Percentiles rank a stretch among this genome's conserved stretches.
phyloP scores from a whole-genome alignment of 2,113 vertebrate genomes.

The Serinus canaria region DNA sequence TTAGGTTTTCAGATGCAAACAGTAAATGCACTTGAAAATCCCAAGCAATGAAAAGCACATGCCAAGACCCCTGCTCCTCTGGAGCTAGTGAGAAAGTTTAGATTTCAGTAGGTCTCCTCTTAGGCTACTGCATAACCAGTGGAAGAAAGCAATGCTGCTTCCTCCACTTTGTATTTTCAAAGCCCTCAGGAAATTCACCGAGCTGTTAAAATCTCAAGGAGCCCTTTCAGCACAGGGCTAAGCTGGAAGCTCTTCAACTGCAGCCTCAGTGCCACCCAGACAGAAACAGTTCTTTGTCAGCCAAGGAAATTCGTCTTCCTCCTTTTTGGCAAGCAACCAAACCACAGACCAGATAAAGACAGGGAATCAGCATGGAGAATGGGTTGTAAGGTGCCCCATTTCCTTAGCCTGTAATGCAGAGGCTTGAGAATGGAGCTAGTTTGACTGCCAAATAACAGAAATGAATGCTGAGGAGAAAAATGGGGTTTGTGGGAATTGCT shows the following conservation, averaged over 20 bases:
- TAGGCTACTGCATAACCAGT: neutral
- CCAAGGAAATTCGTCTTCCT: neutral
- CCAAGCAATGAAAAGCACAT: neutral
- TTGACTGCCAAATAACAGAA: neutral
- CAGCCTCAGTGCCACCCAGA: neutral
- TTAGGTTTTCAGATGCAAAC: neutral
- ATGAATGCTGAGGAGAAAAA: neutral
- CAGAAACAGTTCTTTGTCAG: neutral
- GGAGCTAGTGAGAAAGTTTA: neutral
- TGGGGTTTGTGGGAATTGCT: neutral
- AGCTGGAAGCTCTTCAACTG: neutral
- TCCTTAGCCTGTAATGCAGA: neutral
- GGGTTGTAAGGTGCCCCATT: neutral
- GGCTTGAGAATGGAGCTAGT: neutral
- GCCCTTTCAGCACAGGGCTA: conserved; percentile 7
- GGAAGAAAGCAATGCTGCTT: neutral
- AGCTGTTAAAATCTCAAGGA: neutral
- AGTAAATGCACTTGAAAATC: neutral
- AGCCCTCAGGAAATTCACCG: neutral
- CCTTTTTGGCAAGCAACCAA: neutral
- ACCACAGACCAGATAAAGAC: neutral
- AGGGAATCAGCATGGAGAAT: neutral
- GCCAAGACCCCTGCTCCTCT: neutral
- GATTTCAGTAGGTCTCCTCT: neutral
- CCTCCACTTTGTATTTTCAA: neutral